Conservation (phyloP, 2,113 vertebrate species). For the Cryptomyrus ogoouensis region DNA sequence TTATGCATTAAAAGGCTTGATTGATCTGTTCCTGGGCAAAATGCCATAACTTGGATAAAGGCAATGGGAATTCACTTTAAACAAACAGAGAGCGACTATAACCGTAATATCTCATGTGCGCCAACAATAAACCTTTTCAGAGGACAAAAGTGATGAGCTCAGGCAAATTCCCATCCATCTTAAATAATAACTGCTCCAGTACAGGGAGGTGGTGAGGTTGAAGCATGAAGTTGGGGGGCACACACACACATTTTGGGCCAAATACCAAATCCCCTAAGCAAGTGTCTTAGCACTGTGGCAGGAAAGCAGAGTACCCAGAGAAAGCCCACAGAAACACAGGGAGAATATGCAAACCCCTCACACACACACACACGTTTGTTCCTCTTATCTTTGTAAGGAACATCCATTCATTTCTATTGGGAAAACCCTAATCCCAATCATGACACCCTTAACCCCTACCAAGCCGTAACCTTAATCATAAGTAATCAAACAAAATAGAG, state of each 20-base stretch:
- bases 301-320: neutral
- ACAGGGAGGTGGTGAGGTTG: neutral
- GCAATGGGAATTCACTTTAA: neutral
- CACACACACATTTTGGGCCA: neutral
- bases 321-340: neutral
- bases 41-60: neutral
- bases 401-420: too few relatives aligned
- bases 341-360: neutral
- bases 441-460: too few relatives aligned
- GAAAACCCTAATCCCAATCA: too few relatives aligned
- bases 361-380: neutral
- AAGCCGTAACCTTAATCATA: too few relatives aligned
- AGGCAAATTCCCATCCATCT: neutral
- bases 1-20: neutral
- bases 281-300: neutral
- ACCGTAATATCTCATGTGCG: neutral
- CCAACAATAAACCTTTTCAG: neutral
- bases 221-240: neutral
- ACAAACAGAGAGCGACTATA: neutral
- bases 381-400: too few relatives aligned
- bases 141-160: neutral
- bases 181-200: neutral
- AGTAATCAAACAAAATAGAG: too few relatives aligned
- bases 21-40: slow-evolving; percentile 1
- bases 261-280: neutral